These are phyloP conservation scores for Heliconius cydno DNA, from an alignment of 2,888 invertebrate species.

Conservation along the genomic window DNA sequence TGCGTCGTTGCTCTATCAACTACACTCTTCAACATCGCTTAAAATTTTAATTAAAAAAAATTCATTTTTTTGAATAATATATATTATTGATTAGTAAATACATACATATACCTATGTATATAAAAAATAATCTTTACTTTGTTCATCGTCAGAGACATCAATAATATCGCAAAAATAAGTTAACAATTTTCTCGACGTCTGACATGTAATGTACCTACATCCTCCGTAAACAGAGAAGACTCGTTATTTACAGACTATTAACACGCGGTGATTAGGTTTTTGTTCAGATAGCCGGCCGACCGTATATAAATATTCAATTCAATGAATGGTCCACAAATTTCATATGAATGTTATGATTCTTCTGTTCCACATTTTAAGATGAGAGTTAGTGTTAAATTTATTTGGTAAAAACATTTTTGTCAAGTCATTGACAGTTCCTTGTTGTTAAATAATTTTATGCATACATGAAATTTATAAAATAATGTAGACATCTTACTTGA, in stretches of 20 bases:
- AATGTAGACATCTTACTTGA: slow-evolving; percentile 78
- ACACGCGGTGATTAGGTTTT: slow-evolving; percentile 1
- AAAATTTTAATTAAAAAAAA: slow-evolving; percentile 12
- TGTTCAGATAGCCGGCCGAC: slow-evolving; percentile 8
- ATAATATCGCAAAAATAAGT: not conserved
- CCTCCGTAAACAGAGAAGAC: not conserved
- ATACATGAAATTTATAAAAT: not conserved
- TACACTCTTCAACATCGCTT: not conserved
- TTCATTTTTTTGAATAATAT: not conserved
- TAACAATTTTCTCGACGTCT: not conserved
- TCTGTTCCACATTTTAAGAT: slow-evolving; percentile 16
- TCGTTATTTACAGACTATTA: slow-evolving; percentile 8
- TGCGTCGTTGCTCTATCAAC: slow-evolving; percentile 17
- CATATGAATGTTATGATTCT: not conserved
- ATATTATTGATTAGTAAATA: too few species aligned
- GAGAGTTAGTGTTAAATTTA: not conserved
- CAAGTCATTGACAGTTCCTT: not conserved
- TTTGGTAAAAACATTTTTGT: not conserved
- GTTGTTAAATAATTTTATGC: not conserved
- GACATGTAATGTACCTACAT: not conserved
- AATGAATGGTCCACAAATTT: not conserved
- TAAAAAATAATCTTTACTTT: not conserved
- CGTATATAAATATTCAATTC: not conserved
- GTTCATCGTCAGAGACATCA: not conserved
- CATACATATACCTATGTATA: not conserved